Evolutionary conservation across 2,797 vertebrate genomes (phyloP), one percentile per base, ranked within the genome.

Genomic region (Paratrypauchen microcephalus): DNA sequence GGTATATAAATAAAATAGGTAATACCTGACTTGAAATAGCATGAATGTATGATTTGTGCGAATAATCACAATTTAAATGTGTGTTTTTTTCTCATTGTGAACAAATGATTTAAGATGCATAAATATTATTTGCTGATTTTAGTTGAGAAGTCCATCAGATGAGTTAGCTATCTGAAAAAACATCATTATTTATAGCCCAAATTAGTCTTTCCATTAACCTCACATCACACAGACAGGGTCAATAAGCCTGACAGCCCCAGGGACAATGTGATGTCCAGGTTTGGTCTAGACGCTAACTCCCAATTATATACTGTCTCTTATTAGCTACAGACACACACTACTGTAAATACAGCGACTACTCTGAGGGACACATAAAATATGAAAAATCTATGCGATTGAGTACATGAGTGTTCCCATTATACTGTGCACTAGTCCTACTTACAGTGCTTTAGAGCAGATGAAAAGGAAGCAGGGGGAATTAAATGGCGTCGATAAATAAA

Each of bases 381-480:
- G 61, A 50, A 32, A 41, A 54, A 80, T 83, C 70, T 68, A 82
- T 84, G 62, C 21, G 65, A 72, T 65, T 68, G 71, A 82, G 74
- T 71, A 70, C 61, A 18, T 36, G 28, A 66, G 36, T 71, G 70
- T 81, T 69, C 64, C 56, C 71, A 60, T 77, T 78, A 71, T 63
- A 66, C 64, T 7, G 13, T 16, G 24, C 23, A 30, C 47, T 67
- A 68, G 73, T 70, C 73, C 61, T 74, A 68, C 45, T 50, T 36
- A 39, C n/a, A 68, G 24, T 65, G 75, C 57, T 59, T 36, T 48
- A 47, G 8, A 15, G 23, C 28, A 19, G 18, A 15, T 59, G 2
- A 3, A 30, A 30, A 30, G 18, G 6, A 9, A 32, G 2, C 18
- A 15, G 26, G 6, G 23, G 41, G 2, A 65, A 64, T 7, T 60